These are phyloP conservation scores for Pantherophis vulpinus DNA, from an alignment of 2,797 vertebrate genomes.

Conservation along the genomic window DNA sequence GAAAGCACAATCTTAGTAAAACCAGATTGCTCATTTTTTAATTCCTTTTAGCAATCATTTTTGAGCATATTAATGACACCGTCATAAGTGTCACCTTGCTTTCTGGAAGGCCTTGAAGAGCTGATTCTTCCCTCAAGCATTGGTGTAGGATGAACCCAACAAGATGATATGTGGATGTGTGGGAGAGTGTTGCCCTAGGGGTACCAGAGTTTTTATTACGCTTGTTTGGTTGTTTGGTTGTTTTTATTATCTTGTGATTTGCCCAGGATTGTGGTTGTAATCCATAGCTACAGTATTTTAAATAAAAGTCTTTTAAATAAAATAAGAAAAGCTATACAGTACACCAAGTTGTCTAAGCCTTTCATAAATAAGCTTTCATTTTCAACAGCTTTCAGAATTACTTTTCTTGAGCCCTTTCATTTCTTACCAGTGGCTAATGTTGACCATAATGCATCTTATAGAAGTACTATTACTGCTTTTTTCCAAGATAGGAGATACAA, in stretches of 20 bases:
- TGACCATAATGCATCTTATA: neutral
- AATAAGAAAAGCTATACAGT: neutral
- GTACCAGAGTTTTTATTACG: neutral
- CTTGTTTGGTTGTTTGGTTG: neutral
- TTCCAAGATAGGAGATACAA: neutral
- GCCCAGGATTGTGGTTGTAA: neutral
- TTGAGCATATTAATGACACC: neutral
- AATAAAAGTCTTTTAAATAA: neutral
- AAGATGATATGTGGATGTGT: neutral
- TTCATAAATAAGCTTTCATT: neutral
- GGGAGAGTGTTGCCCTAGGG: neutral
- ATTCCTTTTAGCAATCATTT: neutral
- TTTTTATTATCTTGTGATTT: neutral
- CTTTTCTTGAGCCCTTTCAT: neutral
- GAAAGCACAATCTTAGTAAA: neutral
- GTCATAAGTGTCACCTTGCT: neutral
- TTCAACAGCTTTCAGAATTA: neutral
- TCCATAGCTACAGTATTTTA: neutral
- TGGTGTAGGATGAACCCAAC: neutral
- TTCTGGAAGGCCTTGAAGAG: neutral
- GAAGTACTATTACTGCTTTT: neutral
- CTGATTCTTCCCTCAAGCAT: neutral
- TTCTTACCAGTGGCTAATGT: neutral
- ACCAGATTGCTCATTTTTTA: neutral
- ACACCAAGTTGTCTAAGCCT: neutral